phyloP scores from a whole-genome alignment of 2,113 vertebrate species.

The Bubo bubo region DNA sequence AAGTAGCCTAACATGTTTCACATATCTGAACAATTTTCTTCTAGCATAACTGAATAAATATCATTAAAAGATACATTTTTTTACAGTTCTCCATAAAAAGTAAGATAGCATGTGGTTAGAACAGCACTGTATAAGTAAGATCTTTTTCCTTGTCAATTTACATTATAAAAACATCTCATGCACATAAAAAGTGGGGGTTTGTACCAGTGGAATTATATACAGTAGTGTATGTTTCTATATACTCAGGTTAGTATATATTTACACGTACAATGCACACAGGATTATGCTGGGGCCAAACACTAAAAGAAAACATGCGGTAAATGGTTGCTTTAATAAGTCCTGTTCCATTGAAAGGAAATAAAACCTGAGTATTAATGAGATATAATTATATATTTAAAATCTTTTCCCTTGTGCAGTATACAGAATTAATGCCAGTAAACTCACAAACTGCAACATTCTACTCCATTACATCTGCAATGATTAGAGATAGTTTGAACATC shows the following conservation, averaged over 20 bases:
- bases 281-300: conserved; percentile 67
- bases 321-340: conserved; percentile 90
- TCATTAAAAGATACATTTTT: neutral
- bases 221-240: conserved; percentile 17
- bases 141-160: conserved; percentile 60
- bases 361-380: conserved; percentile 94
- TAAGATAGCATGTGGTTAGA: conserved; percentile 20
- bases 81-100: conserved; percentile 28
- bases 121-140: neutral
- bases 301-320: conserved; percentile 84
- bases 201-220: conserved; percentile 23
- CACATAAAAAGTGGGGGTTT: conserved; percentile 40
- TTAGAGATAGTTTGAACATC: conserved; percentile 97
- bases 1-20: neutral
- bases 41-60: conserved; percentile 4
- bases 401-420: conserved; percentile 93
- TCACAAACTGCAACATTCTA: conserved; percentile 97
- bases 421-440: conserved; percentile 95
- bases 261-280: conserved; percentile 70
- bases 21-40: neutral
- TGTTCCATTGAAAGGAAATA: conserved; percentile 90
- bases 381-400: conserved; percentile 96
- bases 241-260: conserved; percentile 72
- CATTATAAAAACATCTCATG: conserved; percentile 66
- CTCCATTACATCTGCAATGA: conserved; percentile 99